Evolutionary conservation across 2,888 invertebrate species (phyloP).

Genomic region (Leptura quadrifasciata): DNA sequence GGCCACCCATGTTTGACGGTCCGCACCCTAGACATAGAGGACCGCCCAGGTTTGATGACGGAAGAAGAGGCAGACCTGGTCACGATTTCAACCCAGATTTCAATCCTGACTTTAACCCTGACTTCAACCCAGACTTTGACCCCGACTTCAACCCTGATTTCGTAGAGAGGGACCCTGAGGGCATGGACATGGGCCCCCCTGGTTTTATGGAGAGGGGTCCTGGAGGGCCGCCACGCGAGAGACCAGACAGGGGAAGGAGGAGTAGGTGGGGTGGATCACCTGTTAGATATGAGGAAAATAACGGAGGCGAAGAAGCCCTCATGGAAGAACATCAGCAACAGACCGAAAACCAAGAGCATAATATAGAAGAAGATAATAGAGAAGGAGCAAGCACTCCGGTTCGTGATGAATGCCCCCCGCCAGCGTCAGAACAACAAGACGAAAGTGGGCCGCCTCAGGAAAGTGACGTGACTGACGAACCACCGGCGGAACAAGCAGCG

Average conservation of each 20-base stretch:
- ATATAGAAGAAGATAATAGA: not conserved
- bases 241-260: conserved; percentile 48
- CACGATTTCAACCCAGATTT: conserved; percentile 14
- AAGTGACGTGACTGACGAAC: not conserved
- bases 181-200: conserved; percentile 24
- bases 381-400: conserved; percentile 46
- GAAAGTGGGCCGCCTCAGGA: not conserved
- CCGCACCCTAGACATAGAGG: conserved; percentile 49
- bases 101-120: not conserved
- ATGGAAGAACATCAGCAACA: not conserved
- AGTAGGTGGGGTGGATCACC: conserved; percentile 55
- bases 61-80: conserved; percentile 37
- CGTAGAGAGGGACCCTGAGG: conserved; percentile 23
- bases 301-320: not conserved
- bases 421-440: not conserved
- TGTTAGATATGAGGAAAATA: conserved; percentile 9
- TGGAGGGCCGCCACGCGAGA: conserved; percentile 41
- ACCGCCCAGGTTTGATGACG: conserved; percentile 60
- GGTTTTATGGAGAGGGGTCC: conserved; percentile 16
- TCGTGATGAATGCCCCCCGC: conserved; percentile 45
- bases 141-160: not conserved
- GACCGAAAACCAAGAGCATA: not conserved
- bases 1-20: conserved; percentile 43
- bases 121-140: not conserved
- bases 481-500: conserved; percentile 3